Conservation (phyloP, 2,797 vertebrate species). For the Sebastes itinus region DNA sequence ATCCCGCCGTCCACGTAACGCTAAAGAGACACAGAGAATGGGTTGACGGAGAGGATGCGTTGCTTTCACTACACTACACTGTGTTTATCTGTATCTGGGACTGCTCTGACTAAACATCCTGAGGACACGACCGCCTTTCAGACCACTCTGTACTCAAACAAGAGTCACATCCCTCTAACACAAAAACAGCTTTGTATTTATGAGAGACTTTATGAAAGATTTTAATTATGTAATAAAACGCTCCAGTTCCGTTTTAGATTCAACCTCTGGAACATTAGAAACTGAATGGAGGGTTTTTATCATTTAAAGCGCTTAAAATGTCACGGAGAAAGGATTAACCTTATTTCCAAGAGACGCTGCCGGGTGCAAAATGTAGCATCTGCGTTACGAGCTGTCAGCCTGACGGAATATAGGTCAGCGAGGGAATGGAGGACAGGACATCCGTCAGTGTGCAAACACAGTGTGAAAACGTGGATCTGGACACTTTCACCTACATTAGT, state of each 20-base stretch:
- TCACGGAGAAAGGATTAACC: constrained; percentile 14
- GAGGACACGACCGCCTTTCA: background rate
- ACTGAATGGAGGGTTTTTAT: background rate
- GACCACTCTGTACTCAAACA: background rate
- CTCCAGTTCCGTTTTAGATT: background rate
- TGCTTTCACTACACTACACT: no score
- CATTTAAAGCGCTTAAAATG: constrained; percentile 2
- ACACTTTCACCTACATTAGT: background rate
- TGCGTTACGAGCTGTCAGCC: background rate
- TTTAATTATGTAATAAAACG: background rate
- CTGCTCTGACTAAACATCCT: background rate
- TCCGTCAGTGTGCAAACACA: background rate
- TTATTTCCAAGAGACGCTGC: background rate
- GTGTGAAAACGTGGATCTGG: background rate
- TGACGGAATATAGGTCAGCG: constrained; percentile 12
- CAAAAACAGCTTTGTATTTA: background rate
- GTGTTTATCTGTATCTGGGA: no score
- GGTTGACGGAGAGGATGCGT: no score
- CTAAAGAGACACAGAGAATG: constrained; percentile 63
- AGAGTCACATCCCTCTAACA: background rate
- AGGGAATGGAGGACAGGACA: background rate
- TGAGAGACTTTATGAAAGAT: rapidly evolving
- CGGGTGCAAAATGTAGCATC: background rate
- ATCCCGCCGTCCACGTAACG: constrained; percentile 92
- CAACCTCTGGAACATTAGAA: background rate